phyloP scores from a whole-genome alignment of 2,888 invertebrate species.

The Himalopsyche japonica region DNA sequence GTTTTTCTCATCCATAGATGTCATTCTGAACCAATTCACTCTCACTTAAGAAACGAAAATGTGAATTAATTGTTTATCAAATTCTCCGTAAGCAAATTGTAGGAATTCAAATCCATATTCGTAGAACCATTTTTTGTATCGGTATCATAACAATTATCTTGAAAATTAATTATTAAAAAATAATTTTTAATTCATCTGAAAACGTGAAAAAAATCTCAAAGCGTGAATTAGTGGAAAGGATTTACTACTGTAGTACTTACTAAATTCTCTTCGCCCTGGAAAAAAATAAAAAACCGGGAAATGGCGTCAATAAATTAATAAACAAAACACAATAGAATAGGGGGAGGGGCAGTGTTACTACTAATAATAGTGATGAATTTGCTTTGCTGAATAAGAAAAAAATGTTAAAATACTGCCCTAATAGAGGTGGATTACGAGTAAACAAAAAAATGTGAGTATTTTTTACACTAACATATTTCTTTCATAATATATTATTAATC shows the following conservation, averaged over 20 bases:
- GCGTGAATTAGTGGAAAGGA: constrained; percentile 2
- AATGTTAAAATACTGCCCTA: background rate
- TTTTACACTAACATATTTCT: background rate
- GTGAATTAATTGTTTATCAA: too few relatives aligned
- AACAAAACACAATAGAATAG: background rate
- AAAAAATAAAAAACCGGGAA: constrained; percentile 43
- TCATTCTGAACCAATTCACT: too few relatives aligned
- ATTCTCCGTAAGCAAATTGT: too few relatives aligned
- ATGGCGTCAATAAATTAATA: background rate
- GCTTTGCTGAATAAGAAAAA: background rate
- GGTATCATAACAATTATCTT: background rate
- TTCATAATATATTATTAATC: background rate
- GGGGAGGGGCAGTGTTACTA: background rate
- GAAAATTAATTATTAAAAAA: background rate
- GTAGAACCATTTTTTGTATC: background rate
- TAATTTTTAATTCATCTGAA: background rate
- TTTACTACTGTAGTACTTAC: constrained; percentile 49
- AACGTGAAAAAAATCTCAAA: constrained; percentile 9
- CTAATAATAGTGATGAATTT: background rate
- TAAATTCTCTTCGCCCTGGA: constrained; percentile 61
- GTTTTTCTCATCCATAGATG: too few relatives aligned
- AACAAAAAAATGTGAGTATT: background rate
- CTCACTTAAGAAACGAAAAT: too few relatives aligned
- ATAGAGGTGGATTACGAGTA: background rate
- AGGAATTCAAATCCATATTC: too few relatives aligned